phyloP scores from a whole-genome alignment of 2,797 vertebrate species.

The Spheniscus humboldti region DNA sequence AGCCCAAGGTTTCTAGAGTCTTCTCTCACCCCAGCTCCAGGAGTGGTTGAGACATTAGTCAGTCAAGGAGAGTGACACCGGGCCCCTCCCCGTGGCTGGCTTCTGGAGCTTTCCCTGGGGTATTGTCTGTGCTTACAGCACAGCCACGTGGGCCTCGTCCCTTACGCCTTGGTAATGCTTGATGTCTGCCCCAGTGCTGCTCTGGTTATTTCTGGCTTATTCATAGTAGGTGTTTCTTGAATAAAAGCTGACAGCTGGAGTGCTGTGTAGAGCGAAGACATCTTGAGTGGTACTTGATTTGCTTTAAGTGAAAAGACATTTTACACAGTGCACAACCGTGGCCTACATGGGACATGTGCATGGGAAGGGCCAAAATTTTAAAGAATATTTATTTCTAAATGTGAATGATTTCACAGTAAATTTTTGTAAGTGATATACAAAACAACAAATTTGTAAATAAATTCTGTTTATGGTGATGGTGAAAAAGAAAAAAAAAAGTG shows the following conservation, averaged over 20 bases:
- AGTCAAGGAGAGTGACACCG: too few species aligned
- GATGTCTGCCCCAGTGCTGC: background rate
- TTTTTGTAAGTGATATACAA: background rate
- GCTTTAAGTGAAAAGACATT: background rate
- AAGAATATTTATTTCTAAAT: background rate
- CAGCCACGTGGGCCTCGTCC: too few species aligned
- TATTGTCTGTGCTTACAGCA: too few species aligned
- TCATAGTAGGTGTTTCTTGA: background rate
- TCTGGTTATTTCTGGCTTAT: background rate
- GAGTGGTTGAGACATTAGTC: too few species aligned
- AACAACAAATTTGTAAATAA: background rate
- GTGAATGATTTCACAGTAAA: background rate
- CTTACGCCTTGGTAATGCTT: background rate
- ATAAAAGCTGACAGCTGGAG: background rate
- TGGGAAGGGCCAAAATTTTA: background rate
- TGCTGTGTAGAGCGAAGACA: background rate
- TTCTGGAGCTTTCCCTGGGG: too few species aligned
- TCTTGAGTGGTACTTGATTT: background rate
- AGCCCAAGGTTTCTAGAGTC: too few species aligned
- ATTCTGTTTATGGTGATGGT: background rate
- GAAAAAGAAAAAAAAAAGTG: background rate
- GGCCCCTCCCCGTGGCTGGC: too few species aligned
- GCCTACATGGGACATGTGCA: background rate
- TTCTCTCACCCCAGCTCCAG: too few species aligned
- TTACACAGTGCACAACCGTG: background rate